Base-by-base conservation (phyloP, 2,113 vertebrate genomes). In the Paradisaea rubra region DNA sequence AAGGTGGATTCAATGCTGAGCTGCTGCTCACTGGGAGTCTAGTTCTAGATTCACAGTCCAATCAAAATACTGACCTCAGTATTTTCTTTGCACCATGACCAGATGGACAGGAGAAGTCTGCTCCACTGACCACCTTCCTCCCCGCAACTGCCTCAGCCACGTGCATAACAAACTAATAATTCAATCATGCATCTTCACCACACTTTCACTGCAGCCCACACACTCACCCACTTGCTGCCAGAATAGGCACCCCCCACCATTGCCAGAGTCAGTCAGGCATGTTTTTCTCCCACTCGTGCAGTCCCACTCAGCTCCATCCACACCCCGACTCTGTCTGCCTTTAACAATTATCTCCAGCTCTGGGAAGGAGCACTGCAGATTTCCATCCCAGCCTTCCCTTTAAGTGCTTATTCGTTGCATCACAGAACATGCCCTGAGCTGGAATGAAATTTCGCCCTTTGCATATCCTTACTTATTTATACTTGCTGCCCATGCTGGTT, bases 251-350 rank as follows among this genome's bases (percentile, higher is more conserved):
- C 61, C 77, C 27, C 74, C 30, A 68, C 16, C 53, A 64, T 45
- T 77, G 49, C 63, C 76, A 91, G 82, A 94, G 61, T 72, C 15
- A 81, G 76, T 79, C 76, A 78, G 87, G 57, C 81, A 94, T 93
- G 66, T 50, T 97, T 89, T 84, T 77, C 81, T 88, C 89, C 83
- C 86, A 95, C 88, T 95, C 81, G 49, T 2, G 1, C 44, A 82
- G 63, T 91, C 89, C 91, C 91, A 96, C 91, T 83, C 71, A 89
- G 85, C 60, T 85, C 44, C 65, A 94, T 89, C 87, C 92, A 91
- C 61, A 95, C 27, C 82, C 71, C 16, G 6, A 76, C 60, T 47
- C 57, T 95, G 78, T 81, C 80, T 96, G 64, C 56, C 80, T 96
- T 70, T 74, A 78, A 93, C 72, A 86, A 88, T 88, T 78, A 52